Evolutionary conservation across 92 coral and sea anemone species (phyloP).

Genomic region (Palythoa grandis): DNA sequence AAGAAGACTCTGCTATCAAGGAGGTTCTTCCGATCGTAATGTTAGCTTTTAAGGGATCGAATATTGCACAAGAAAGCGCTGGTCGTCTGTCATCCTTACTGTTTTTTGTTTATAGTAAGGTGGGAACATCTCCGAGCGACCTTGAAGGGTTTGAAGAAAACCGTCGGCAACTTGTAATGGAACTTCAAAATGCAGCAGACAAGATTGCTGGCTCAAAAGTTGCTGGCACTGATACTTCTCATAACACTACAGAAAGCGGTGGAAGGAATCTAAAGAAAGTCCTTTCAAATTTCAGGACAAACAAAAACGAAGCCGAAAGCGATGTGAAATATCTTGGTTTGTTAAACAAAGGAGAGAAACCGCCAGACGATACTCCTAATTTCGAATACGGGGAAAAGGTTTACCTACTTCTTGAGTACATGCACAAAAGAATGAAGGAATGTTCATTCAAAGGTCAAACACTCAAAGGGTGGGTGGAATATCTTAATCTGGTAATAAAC

Average conservation of each 20-base stretch:
- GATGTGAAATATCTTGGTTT: conserved; percentile 28
- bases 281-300: conserved; percentile 14
- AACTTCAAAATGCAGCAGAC: conserved; percentile 28
- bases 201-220: conserved; percentile 27
- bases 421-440: conserved; percentile 5
- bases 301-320: neutral
- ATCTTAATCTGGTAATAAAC: conserved; percentile 1
- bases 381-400: conserved; percentile 29
- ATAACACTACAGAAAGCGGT: neutral
- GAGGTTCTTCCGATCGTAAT: conserved; percentile 22
- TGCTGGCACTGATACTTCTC: neutral
- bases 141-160: conserved; percentile 29
- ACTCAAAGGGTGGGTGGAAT: conserved; percentile 13
- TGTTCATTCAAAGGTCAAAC: conserved; percentile 2
- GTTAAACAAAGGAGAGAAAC: conserved; percentile 16
- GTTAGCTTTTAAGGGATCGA: conserved; percentile 26
- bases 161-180: conserved; percentile 29
- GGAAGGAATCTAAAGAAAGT: conserved; percentile 4
- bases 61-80: conserved; percentile 30
- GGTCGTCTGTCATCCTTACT: conserved; percentile 22
- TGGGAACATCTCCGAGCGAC: conserved; percentile 5
- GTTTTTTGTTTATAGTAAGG: conserved; percentile 20
- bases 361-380: conserved; percentile 23
- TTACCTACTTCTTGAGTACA: conserved; percentile 10
- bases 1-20: conserved; percentile 23